Evolutionary conservation across 2,113 vertebrate genomes (phyloP), one percentile per base, ranked within the genome.

Genomic region (Menidia beryllina): DNA sequence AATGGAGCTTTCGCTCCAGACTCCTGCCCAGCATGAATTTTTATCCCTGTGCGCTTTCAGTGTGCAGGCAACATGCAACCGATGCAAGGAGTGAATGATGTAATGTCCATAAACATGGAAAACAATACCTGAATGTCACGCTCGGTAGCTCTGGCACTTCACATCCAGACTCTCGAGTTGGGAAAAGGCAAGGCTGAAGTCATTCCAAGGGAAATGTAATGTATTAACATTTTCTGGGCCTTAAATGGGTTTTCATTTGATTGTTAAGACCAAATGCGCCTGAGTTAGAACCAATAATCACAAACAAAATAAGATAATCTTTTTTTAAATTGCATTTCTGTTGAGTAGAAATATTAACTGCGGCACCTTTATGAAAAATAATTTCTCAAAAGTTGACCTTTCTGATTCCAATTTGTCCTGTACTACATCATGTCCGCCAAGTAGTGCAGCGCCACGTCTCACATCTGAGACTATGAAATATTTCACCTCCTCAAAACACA

Each of bases 71-170:
- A 38, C 1, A 2, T 59, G 60, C 45, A 75, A 76, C 14, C 73
- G 11, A 70, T 85, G 75, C 79, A 62, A 60, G 73, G 45, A 57
- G 47, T 74, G 49, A 77, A 69, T 90, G 83, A 88, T 69, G 68
- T 85, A 77, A 84, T 59, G 79, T 84, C 82, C 84, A 34, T 75
- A 65, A 81, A 79, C 61, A 69, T 62, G 54, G 65, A 80, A 87
- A 83, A 84, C 60, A 91, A 83, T 75, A 76, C 68, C 75, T 82
- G 47, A 82, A 74, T 60, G 79, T 72, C 58, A 74, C 20, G 26
- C 79, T 66, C 26, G 64, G 54, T 41, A 53, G 76, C 60, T 72
- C 30, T 21, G 36, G 26, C 21, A 36, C 51, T 70, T 72, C 26
- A 57, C 20, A 23, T 23, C 10, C 14, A 59, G 30, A 38, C 62